phyloP scores from a whole-genome alignment of 2,888 invertebrate genomes.

The Lagria hirta region DNA sequence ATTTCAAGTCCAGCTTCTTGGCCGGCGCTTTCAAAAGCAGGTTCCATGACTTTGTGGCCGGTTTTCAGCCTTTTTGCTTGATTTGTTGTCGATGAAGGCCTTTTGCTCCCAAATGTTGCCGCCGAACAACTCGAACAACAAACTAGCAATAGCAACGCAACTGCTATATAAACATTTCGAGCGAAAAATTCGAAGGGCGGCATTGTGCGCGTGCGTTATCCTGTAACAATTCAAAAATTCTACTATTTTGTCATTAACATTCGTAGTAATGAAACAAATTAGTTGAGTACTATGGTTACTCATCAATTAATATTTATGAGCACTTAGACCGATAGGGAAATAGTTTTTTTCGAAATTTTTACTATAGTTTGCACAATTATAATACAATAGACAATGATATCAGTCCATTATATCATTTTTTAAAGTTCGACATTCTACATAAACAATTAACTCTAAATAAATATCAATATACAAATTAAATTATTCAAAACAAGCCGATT shows the following conservation, averaged over 20 bases:
- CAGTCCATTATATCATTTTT: too few relatives aligned
- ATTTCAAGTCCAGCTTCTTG: constrained; percentile 69
- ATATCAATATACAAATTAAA: too few relatives aligned
- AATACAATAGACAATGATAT: too few relatives aligned
- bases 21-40: constrained; percentile 73
- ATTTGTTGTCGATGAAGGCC: constrained; percentile 26
- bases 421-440: too few relatives aligned
- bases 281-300: too few relatives aligned
- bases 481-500: too few relatives aligned
- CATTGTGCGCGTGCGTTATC: constrained; percentile 34
- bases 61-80: constrained; percentile 29
- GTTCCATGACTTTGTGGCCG: constrained; percentile 55
- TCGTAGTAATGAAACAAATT: neutral
- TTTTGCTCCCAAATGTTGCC: constrained; percentile 22
- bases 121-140: constrained; percentile 25
- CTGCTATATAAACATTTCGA: constrained; percentile 26
- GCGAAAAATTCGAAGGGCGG: too few relatives aligned
- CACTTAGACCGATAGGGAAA: too few relatives aligned
- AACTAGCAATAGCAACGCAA: constrained; percentile 20
- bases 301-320: too few relatives aligned
- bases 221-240: constrained; percentile 24
- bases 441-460: too few relatives aligned
- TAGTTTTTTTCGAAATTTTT: too few relatives aligned
- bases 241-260: constrained; percentile 5
- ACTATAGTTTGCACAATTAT: too few relatives aligned